Conservation (phyloP, 2,888 invertebrate species). For the Poecilobothrus nobilitatus region DNA sequence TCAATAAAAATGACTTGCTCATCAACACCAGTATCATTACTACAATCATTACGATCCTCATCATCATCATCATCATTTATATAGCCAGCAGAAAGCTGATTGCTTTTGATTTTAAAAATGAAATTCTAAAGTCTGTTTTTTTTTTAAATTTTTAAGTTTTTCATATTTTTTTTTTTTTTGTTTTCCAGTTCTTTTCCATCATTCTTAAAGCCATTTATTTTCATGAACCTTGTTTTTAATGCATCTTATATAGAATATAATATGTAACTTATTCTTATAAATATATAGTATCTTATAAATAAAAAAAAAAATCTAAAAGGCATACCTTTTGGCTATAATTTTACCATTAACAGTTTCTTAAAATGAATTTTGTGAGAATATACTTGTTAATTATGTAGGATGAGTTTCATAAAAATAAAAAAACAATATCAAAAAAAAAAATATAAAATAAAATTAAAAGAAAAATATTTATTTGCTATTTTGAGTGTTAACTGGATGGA, state of each 20-base stretch:
- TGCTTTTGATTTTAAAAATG: not conserved
- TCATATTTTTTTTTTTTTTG: not conserved
- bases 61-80: not conserved
- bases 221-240: not conserved
- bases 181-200: not conserved
- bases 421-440: not conserved
- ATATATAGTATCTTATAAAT: not conserved
- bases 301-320: not conserved
- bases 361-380: constrained; percentile 7
- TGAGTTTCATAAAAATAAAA: not conserved
- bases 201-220: not conserved
- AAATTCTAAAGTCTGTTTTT: not conserved
- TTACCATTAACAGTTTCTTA: constrained; percentile 9
- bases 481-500: constrained; percentile 1
- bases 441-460: not conserved
- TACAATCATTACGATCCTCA: not conserved
- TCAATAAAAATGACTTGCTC: constrained; percentile 1
- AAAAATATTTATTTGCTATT: not conserved
- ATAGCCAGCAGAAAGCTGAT: not conserved
- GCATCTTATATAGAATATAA: not conserved
- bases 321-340: constrained; percentile 5
- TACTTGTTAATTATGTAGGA: constrained; percentile 6
- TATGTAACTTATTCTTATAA: no score
- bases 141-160: not conserved
- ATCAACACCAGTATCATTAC: not conserved